Conservation (phyloP, 2,888 invertebrate genomes). For the Carcina quercana region DNA sequence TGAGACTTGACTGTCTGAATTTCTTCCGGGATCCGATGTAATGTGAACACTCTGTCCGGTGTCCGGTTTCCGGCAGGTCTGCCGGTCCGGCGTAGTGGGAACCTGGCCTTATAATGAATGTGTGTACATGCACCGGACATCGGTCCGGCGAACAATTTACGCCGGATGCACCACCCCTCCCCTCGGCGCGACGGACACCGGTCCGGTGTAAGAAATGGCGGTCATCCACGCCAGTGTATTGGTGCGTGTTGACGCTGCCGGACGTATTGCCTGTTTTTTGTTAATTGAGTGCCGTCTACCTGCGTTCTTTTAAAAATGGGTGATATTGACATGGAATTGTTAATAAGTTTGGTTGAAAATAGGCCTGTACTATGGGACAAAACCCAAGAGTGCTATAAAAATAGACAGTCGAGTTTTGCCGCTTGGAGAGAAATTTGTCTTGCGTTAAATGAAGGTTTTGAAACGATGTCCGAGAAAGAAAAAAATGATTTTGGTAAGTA, state of each 20-base stretch:
- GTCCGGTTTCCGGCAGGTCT: too few relatives aligned
- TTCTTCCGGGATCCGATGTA: constrained; percentile 16
- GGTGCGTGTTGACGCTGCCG: constrained; percentile 21
- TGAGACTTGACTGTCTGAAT: constrained; percentile 14
- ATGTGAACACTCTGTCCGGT: constrained; percentile 19
- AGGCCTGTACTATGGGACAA: constrained; percentile 24
- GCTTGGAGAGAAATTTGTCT: constrained; percentile 22
- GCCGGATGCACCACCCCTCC: constrained; percentile 22
- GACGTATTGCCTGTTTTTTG: constrained; percentile 21
- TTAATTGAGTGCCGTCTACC: constrained; percentile 20
- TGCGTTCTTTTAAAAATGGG: constrained; percentile 19
- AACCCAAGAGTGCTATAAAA: constrained; percentile 22
- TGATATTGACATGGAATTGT: constrained; percentile 22
- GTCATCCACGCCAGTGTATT: constrained; percentile 18
- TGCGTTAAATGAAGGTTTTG: constrained; percentile 20
- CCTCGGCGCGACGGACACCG: too few relatives aligned
- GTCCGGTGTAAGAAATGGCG: too few relatives aligned
- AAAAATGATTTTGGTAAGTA: constrained; percentile 14
- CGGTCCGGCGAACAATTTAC: constrained; percentile 23
- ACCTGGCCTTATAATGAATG: constrained; percentile 20
- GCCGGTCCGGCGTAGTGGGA: too few relatives aligned
- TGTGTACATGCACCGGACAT: constrained; percentile 22
- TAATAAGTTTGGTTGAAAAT: constrained; percentile 23
- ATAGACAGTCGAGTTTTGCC: constrained; percentile 19
- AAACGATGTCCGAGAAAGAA: constrained; percentile 19